Evolutionary conservation across 2,113 vertebrate genomes (phyloP).

Genomic region (Salvelinus sp.): DNA sequence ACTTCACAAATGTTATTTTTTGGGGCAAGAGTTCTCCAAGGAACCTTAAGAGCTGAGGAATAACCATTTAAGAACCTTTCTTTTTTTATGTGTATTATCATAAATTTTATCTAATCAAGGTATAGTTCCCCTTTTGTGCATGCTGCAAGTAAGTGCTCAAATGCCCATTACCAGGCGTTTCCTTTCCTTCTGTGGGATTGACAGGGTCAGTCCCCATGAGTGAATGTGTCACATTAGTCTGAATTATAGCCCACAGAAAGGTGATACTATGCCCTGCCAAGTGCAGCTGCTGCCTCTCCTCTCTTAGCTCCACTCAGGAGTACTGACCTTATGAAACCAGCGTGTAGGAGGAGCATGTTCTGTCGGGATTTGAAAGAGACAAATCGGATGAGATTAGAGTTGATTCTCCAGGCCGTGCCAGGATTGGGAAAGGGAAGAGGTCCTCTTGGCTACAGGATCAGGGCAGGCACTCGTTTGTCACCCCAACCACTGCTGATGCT

Average conservation of each 20-base stretch:
- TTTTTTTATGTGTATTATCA: too few species aligned
- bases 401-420: background rate
- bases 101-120: too few species aligned
- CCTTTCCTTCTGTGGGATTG: background rate
- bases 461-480: background rate
- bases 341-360: slow-evolving; percentile 2
- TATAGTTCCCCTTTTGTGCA: too few species aligned
- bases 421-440: background rate
- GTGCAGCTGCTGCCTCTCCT: slow-evolving; percentile 2
- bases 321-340: background rate
- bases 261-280: background rate
- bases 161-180: background rate
- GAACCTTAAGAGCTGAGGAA: too few species aligned
- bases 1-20: too few species aligned
- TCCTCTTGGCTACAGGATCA: background rate
- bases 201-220: background rate
- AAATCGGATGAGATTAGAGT: slow-evolving; percentile 27
- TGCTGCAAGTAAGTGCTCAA: too few species aligned
- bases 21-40: too few species aligned
- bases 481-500: background rate
- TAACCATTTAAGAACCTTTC: too few species aligned
- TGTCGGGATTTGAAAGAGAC: slow-evolving; percentile 12
- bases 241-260: background rate
- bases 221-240: background rate
- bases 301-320: background rate